Evolutionary conservation across 1,140 invertebrate genomes (phyloP).

Genomic region (Plutomurus gul): DNA sequence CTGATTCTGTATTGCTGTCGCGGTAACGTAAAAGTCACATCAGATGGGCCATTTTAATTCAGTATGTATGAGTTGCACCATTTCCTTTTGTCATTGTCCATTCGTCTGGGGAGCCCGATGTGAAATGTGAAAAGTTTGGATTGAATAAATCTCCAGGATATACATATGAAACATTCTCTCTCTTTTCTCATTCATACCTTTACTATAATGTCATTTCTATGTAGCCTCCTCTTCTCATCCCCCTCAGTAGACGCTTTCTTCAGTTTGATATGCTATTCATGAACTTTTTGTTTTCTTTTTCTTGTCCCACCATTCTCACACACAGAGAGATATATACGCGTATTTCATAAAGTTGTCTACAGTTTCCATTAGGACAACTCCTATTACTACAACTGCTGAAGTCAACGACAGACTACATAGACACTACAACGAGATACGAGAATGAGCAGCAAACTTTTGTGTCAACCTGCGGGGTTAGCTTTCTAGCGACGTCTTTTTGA

Average conservation of each 20-base stretch:
- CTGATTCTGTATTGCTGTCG: conserved; percentile 6
- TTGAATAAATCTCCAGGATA: conserved; percentile 22
- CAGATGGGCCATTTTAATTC: conserved; percentile 33
- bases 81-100: conserved; percentile 32
- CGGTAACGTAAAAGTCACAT: conserved; percentile 28
- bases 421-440: no score
- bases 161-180: neutral
- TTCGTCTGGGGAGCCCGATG: neutral
- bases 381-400: neutral
- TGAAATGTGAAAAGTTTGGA: conserved; percentile 28
- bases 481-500: neutral
- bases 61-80: conserved; percentile 31
- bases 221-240: neutral
- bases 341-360: neutral
- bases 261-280: neutral
- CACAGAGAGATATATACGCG: neutral
- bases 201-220: neutral
- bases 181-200: neutral
- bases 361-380: neutral
- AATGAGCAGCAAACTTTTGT: no score
- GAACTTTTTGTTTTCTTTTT: neutral
- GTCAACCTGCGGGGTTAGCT: no score
- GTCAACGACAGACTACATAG: no score
- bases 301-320: neutral
- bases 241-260: neutral